A percentile compares a stretch with the other conserved stretches of the same genome.
Evolutionary conservation across 2,797 vertebrate genomes (phyloP).

Genomic region (Paguma larvata): DNA sequence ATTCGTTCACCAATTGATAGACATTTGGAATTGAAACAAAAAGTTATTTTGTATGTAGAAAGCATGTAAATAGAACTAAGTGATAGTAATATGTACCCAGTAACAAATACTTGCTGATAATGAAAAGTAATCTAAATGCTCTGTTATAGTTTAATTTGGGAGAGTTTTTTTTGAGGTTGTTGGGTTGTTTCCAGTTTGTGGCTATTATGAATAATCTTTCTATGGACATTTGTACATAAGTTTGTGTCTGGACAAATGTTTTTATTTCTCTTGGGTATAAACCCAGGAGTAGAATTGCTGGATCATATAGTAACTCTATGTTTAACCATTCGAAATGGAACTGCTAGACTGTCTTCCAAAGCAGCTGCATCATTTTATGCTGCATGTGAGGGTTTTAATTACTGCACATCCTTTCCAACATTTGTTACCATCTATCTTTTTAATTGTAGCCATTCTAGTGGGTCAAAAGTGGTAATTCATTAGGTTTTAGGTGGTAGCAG

Average conservation of each 20-base stretch:
- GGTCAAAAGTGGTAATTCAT: neutral
- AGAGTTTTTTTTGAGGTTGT: neutral
- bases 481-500: neutral
- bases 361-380: neutral
- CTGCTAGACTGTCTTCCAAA: neutral
- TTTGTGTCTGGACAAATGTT: neutral
- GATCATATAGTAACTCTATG: neutral
- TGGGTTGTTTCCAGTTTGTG: neutral
- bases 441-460: neutral
- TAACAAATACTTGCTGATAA: neutral
- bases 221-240: fast-evolving
- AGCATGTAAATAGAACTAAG: neutral
- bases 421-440: neutral
- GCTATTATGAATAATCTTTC: neutral
- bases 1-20: neutral
- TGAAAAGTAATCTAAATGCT: neutral
- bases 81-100: neutral
- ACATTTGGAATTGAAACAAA: neutral
- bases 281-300: neutral
- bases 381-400: neutral
- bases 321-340: neutral
- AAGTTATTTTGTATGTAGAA: neutral
- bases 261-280: neutral
- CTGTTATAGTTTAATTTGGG: neutral
- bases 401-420: neutral